Evolutionary conservation across 2,888 invertebrate genomes (phyloP).

Genomic region (Aleiodes testaceus): DNA sequence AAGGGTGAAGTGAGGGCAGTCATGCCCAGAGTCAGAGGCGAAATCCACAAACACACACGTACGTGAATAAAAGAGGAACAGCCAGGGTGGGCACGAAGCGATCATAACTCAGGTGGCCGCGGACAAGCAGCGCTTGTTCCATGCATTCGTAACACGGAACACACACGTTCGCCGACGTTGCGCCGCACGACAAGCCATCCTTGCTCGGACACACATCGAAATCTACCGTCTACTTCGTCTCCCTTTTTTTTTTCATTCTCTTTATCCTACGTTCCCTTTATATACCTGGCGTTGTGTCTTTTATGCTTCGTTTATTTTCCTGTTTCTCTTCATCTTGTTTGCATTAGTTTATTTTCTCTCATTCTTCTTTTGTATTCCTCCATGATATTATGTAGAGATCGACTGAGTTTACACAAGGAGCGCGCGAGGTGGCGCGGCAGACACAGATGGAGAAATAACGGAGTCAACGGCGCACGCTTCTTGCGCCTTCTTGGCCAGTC

Average conservation of each 20-base stretch:
- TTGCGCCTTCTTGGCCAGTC: slow-evolving; percentile 47
- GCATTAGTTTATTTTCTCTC: slow-evolving; percentile 18
- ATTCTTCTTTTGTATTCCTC: slow-evolving; percentile 22
- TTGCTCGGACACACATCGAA: slow-evolving; percentile 27
- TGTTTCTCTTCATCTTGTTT: slow-evolving; percentile 22
- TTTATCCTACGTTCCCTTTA: slow-evolving; percentile 35
- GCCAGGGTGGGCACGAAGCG: slow-evolving; percentile 64
- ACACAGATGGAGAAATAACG: background rate
- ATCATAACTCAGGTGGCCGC: slow-evolving; percentile 68
- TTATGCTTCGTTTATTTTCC: slow-evolving; percentile 25
- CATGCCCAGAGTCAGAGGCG: slow-evolving; percentile 42
- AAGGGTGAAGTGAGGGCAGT: slow-evolving; percentile 45
- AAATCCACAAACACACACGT: slow-evolving; percentile 42
- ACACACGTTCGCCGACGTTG: slow-evolving; percentile 61
- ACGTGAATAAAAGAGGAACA: slow-evolving; percentile 42
- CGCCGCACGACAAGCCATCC: slow-evolving; percentile 33
- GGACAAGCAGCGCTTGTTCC: slow-evolving; percentile 67
- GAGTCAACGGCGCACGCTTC: slow-evolving; percentile 31
- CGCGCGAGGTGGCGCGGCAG: slow-evolving; percentile 36
- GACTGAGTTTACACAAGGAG: slow-evolving; percentile 6
- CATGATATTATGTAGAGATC: background rate
- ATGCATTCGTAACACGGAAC: slow-evolving; percentile 66
- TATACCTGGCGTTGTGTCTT: slow-evolving; percentile 17
- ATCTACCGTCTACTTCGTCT: slow-evolving; percentile 26
- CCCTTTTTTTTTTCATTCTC: slow-evolving; percentile 5